A percentile compares a stretch with the other conserved stretches of the same genome.
These are phyloP conservation scores for Caenorhabditis imperialis DNA, from an alignment of 2,888 invertebrate genomes.

Conservation along the genomic window DNA sequence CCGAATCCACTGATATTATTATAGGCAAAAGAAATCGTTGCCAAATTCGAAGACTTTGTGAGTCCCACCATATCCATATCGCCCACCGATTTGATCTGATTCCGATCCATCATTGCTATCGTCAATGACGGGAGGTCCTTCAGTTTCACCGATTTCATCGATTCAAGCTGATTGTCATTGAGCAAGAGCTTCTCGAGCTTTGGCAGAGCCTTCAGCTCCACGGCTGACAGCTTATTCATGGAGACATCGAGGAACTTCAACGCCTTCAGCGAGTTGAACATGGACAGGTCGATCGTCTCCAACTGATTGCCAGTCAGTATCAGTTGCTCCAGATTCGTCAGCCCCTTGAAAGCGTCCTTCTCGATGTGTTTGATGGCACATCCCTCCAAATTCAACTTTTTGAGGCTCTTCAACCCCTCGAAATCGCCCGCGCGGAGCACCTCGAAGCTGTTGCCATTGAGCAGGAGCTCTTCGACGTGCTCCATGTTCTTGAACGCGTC, in stretches of 20 bases:
- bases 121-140: slow-evolving; percentile 66
- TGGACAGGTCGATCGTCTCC: slow-evolving; percentile 62
- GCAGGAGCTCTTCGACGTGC: slow-evolving; percentile 5
- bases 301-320: slow-evolving; percentile 73
- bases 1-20: slow-evolving; percentile 60
- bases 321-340: slow-evolving; percentile 75
- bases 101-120: slow-evolving; percentile 68
- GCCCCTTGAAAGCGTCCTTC: slow-evolving; percentile 69
- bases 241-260: slow-evolving; percentile 78
- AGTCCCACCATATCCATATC: slow-evolving; percentile 69
- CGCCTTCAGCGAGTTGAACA: slow-evolving; percentile 68
- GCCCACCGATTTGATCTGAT: slow-evolving; percentile 59
- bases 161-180: slow-evolving; percentile 73
- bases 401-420: slow-evolving; percentile 18
- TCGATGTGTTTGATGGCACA: slow-evolving; percentile 28
- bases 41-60: slow-evolving; percentile 46
- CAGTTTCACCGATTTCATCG: slow-evolving; percentile 57
- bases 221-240: slow-evolving; percentile 75
- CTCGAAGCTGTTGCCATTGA: slow-evolving; percentile 14
- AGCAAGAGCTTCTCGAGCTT: slow-evolving; percentile 71
- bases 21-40: slow-evolving; percentile 57
- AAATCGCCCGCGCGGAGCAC: slow-evolving; percentile 30
- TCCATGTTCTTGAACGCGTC: slow-evolving; percentile 62
- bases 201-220: slow-evolving; percentile 58
- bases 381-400: slow-evolving; percentile 19